Evolutionary conservation across 2,797 vertebrate species (phyloP).

Genomic region (Poecilia velifera): DNA sequence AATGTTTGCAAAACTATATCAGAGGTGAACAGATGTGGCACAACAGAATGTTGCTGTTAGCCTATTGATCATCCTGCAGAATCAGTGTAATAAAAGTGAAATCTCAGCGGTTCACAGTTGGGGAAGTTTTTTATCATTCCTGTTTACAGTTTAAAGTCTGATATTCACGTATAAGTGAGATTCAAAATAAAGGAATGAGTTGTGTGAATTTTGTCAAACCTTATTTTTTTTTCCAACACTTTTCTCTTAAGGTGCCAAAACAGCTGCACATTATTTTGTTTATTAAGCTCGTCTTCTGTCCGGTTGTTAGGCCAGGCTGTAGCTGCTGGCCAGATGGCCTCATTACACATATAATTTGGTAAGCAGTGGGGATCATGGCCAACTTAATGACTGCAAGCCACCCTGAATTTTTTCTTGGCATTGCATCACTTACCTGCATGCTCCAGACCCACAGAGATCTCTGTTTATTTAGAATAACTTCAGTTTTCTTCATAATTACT

Average conservation of each 20-base stretch:
- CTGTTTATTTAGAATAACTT: not conserved
- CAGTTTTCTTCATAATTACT: not conserved
- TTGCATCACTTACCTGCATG: not conserved
- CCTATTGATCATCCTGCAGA: not conserved
- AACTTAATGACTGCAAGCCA: not conserved
- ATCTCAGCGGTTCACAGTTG: not conserved
- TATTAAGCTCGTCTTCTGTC: not conserved
- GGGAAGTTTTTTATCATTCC: not conserved
- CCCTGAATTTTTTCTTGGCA: not conserved
- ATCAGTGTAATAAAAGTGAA: not conserved
- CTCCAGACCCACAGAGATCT: not conserved
- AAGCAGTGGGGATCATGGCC: not conserved
- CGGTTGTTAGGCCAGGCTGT: not conserved
- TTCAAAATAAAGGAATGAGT: too few species aligned
- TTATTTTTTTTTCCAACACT: not conserved
- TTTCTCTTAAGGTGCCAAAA: not conserved
- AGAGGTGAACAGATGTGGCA: not conserved
- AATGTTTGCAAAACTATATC: not conserved
- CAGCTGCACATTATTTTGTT: not conserved
- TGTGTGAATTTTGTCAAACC: too few species aligned
- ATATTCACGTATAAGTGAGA: not conserved
- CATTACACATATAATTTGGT: not conserved
- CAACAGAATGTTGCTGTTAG: not conserved
- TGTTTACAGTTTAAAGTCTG: not conserved
- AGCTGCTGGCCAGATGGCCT: not conserved